Conservation (phyloP, 2,797 vertebrate species). For the Clarias laeviceps region DNA sequence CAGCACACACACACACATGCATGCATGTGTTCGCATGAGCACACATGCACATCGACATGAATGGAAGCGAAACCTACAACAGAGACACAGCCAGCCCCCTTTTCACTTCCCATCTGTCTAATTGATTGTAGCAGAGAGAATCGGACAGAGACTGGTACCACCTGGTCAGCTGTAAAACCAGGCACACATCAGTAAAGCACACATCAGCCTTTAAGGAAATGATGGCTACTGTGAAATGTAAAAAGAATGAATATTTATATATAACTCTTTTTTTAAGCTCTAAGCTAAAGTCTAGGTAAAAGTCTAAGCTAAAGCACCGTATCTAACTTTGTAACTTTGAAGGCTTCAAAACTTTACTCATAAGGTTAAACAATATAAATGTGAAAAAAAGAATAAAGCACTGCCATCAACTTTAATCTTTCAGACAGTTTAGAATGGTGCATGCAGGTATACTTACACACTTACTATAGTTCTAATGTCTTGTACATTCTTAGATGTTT, state of each 20-base stretch:
- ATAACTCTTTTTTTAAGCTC: background rate
- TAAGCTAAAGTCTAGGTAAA: background rate
- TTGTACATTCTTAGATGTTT: background rate
- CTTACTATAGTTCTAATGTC: too few relatives aligned
- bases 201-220: background rate
- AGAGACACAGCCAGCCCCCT: slow-evolving; percentile 1
- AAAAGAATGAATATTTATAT: background rate
- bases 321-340: background rate
- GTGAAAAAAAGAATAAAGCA: background rate
- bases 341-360: background rate
- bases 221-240: background rate
- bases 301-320: background rate
- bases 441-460: background rate
- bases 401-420: background rate
- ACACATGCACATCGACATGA: slow-evolving; percentile 12
- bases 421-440: background rate
- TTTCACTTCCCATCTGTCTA: slow-evolving; percentile 31
- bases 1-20: slow-evolving; percentile 8
- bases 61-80: slow-evolving; percentile 26
- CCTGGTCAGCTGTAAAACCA: slow-evolving; percentile 21
- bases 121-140: slow-evolving; percentile 34
- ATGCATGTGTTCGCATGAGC: too few relatives aligned
- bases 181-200: slow-evolving; percentile 14
- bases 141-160: slow-evolving; percentile 7
- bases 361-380: background rate